Evolutionary conservation across 2,888 invertebrate species (phyloP).

Genomic region (Ametastegia equiseti): DNA sequence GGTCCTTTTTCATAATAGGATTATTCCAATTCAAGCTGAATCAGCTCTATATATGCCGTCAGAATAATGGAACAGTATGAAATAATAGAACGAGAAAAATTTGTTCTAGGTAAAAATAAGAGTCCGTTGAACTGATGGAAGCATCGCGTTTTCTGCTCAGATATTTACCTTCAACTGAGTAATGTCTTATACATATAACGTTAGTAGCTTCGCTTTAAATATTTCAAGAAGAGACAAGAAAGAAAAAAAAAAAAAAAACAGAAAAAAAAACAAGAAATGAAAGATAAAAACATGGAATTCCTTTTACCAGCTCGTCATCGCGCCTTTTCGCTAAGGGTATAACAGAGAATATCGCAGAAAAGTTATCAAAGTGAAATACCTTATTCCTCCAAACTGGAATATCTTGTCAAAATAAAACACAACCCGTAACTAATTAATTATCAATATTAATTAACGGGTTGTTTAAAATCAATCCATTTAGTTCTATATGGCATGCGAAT

Average conservation of each 20-base stretch:
- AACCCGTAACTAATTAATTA: not conserved
- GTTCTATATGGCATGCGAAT: no score
- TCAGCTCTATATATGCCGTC: not conserved
- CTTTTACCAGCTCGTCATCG: conserved; percentile 27
- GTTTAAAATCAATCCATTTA: not conserved
- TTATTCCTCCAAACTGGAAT: not conserved
- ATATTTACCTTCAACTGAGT: conserved; percentile 26
- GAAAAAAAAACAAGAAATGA: conserved; percentile 32
- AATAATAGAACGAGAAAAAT: not conserved
- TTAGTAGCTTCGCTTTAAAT: not conserved
- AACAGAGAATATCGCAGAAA: not conserved
- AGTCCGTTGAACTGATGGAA: not conserved
- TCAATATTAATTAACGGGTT: not conserved
- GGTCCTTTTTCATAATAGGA: not conserved
- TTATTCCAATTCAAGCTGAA: not conserved
- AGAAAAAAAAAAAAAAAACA: conserved; percentile 35
- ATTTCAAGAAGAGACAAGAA: conserved; percentile 22
- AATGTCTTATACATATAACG: conserved; percentile 24
- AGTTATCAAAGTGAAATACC: not conserved
- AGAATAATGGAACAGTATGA: not conserved
- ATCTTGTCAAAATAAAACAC: not conserved
- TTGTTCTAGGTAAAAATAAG: not conserved
- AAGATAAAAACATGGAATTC: conserved; percentile 46
- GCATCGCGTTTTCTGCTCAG: conserved; percentile 7
- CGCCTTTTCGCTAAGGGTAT: not conserved